Conservation (phyloP, 1,140 invertebrate genomes). For the Penaeus indicus region DNA sequence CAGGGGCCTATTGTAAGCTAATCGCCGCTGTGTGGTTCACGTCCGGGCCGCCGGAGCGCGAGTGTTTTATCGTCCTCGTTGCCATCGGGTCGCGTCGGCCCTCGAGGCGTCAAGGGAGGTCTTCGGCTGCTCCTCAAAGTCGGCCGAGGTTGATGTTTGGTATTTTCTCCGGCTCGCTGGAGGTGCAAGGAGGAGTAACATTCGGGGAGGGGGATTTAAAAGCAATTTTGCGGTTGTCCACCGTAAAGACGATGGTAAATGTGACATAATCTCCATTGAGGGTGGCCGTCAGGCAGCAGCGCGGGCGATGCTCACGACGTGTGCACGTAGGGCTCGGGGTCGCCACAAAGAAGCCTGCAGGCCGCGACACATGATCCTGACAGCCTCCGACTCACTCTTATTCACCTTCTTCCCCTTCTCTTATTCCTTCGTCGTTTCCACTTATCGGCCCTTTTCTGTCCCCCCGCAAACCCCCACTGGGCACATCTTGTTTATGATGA, state of each 20-base stretch:
- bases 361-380: conserved; percentile 25
- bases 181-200: too few relatives aligned
- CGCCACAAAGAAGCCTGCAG: not conserved
- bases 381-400: not conserved
- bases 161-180: too few relatives aligned
- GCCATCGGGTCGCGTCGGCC: not conserved
- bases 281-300: too few relatives aligned
- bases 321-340: not conserved
- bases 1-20: conserved; percentile 46
- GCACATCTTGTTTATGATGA: conserved; percentile 65
- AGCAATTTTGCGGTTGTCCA: too few relatives aligned
- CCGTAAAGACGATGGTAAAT: too few relatives aligned
- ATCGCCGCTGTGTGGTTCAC: conserved; percentile 35
- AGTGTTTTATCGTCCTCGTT: not conserved
- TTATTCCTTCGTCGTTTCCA: conserved; percentile 40
- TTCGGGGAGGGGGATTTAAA: too few relatives aligned
- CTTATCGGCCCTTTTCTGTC: conserved; percentile 46
- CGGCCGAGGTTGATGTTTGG: too few relatives aligned
- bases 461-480: conserved; percentile 42
- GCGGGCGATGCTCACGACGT: not conserved
- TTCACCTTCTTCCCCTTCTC: conserved; percentile 29
- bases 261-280: too few relatives aligned
- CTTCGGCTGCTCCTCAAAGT: too few relatives aligned
- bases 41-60: conserved; percentile 2
- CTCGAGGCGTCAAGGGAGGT: too few relatives aligned